A percentile compares a stretch with the other conserved stretches of the same genome.
Conservation (phyloP, 2,113 vertebrate species). For the Castor canadensis region DNA sequence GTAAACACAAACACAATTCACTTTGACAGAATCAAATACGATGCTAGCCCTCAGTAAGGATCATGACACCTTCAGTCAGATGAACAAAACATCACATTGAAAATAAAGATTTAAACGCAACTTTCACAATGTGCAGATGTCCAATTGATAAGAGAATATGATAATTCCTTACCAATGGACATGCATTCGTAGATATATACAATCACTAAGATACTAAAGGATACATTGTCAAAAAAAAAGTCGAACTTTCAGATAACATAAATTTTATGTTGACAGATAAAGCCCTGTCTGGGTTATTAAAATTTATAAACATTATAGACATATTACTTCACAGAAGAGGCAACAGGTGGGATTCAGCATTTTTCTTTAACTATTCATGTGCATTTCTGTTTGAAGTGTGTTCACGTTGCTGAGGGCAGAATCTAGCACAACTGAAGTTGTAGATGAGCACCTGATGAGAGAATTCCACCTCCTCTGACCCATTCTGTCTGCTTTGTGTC, state of each 20-base stretch:
- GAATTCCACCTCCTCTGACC: neutral
- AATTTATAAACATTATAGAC: conserved; percentile 74
- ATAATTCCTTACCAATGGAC: neutral
- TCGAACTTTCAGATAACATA: conserved; percentile 47
- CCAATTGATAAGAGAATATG: neutral
- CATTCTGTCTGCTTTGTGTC: conserved; percentile 20
- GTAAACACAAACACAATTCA: conserved; percentile 30
- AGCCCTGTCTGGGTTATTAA: conserved; percentile 49
- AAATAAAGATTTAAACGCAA: conserved; percentile 37
- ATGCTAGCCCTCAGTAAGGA: neutral
- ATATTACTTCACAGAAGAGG: conserved; percentile 71
- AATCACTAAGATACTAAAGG: conserved; percentile 30
- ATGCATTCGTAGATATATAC: neutral
- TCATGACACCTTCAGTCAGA: conserved; percentile 6
- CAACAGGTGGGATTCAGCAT: conserved; percentile 69
- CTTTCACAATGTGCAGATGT: neutral
- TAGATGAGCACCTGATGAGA: conserved; percentile 17
- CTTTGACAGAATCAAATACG: conserved; percentile 22
- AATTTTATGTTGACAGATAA: conserved; percentile 59
- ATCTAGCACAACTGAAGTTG: conserved; percentile 29
- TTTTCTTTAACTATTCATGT: conserved; percentile 75
- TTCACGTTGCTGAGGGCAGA: conserved; percentile 60
- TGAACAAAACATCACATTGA: conserved; percentile 31
- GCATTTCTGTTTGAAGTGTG: conserved; percentile 75
- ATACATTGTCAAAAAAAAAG: neutral